These are phyloP conservation scores for Limnodromus scolopaceus DNA, from an alignment of 2,797 vertebrate genomes.

Conservation along the genomic window DNA sequence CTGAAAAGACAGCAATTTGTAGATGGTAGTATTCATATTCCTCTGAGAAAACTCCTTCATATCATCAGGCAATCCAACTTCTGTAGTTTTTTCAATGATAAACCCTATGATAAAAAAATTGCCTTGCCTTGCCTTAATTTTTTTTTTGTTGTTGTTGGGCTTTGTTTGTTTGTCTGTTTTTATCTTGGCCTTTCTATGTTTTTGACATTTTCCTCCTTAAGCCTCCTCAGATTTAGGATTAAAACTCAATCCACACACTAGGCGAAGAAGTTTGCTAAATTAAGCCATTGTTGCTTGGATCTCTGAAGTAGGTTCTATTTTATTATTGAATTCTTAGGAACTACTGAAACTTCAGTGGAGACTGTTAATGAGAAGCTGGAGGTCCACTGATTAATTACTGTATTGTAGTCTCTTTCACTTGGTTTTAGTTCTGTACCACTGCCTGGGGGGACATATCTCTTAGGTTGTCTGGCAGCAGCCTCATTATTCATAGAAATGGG, in stretches of 20 bases:
- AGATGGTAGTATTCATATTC: neutral
- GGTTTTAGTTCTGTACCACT: slow-evolving; percentile 6
- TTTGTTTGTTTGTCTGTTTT: neutral
- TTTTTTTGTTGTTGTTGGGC: neutral
- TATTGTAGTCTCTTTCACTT: neutral
- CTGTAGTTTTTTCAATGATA: neutral
- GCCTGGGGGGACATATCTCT: slow-evolving; percentile 17
- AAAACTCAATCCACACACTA: neutral
- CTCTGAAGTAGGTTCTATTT: neutral
- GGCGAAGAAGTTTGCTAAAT: neutral
- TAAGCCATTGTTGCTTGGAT: neutral
- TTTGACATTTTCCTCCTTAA: neutral
- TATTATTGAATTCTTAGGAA: neutral
- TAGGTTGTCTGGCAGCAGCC: slow-evolving; percentile 9
- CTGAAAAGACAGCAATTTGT: neutral
- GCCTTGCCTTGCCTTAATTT: neutral
- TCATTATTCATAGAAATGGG: slow-evolving; percentile 43
- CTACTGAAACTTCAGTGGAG: slow-evolving; percentile 9
- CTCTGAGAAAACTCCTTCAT: neutral
- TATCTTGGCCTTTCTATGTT: neutral
- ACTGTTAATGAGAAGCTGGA: slow-evolving; percentile 4
- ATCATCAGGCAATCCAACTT: neutral
- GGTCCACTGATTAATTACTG: slow-evolving; percentile 32
- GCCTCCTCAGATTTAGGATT: neutral
- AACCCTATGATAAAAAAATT: neutral